These are phyloP conservation scores for Enteromius anoplus DNA, from an alignment of 2,797 vertebrate species.

Conservation along the genomic window DNA sequence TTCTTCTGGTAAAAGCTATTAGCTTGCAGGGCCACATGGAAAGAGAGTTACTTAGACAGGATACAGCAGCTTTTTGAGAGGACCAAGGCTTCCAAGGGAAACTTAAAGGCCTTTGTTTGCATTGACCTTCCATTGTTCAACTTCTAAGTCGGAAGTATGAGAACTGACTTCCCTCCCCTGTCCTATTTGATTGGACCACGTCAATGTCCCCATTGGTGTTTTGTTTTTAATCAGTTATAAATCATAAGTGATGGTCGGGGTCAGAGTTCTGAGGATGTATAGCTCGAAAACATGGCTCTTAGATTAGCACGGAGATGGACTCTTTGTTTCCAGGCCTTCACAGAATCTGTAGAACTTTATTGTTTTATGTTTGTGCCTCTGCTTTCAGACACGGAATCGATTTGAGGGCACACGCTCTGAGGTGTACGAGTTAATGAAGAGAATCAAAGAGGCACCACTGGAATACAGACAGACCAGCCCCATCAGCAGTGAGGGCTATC, in stretches of 20 bases:
- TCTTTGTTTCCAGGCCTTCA: background rate
- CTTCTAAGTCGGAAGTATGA: slow-evolving; percentile 30
- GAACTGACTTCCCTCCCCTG: slow-evolving; percentile 23
- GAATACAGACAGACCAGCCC: slow-evolving; percentile 91
- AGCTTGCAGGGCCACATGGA: background rate
- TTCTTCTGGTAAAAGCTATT: background rate
- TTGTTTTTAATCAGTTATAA: slow-evolving; percentile 20
- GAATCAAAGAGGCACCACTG: slow-evolving; percentile 86
- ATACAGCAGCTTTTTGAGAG: slow-evolving; percentile 14
- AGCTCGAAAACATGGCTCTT: background rate
- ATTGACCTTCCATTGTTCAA: slow-evolving; percentile 55
- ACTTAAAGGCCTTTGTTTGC: slow-evolving; percentile 47
- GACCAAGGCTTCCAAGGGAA: slow-evolving; percentile 51
- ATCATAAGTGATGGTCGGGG: slow-evolving; percentile 10
- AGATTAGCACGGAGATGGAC: background rate
- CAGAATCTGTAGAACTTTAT: slow-evolving; percentile 26
- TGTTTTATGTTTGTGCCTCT: background rate
- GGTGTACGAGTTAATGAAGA: slow-evolving; percentile 93
- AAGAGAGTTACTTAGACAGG: slow-evolving; percentile 41
- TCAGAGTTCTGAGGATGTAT: slow-evolving; percentile 1
- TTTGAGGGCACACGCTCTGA: slow-evolving; percentile 95
- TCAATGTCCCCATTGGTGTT: background rate
- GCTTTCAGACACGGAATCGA: slow-evolving; percentile 89
- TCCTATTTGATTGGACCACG: slow-evolving; percentile 21
- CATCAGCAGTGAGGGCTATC: slow-evolving; percentile 93